These are phyloP conservation scores for Idris sp. DNA, from an alignment of 1,140 invertebrate genomes.

Conservation along the genomic window DNA sequence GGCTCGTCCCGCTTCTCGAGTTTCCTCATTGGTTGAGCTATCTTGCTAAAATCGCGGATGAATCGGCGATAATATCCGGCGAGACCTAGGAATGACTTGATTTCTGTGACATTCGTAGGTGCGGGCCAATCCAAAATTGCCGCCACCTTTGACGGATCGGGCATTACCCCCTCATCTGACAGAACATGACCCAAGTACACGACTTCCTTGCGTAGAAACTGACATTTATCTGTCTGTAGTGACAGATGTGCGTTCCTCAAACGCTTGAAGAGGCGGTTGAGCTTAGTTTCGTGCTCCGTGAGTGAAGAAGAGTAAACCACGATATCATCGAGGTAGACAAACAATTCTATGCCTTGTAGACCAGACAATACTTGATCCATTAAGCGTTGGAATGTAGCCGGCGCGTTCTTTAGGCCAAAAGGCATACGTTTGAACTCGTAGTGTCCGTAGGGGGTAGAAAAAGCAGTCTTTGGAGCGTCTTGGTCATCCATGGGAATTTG, in stretches of 20 bases:
- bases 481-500: not conserved
- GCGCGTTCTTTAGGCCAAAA: conserved; percentile 6
- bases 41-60: conserved; percentile 5
- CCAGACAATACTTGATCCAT: not conserved
- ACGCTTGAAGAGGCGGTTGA: not conserved
- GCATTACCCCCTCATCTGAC: conserved; percentile 2
- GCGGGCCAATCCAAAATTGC: conserved; percentile 3
- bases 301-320: conserved; percentile 6
- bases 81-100: conserved; percentile 12
- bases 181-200: conserved; percentile 8
- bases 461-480: not conserved
- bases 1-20: not conserved
- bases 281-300: not conserved
- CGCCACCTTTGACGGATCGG: conserved; percentile 1
- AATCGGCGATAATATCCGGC: conserved; percentile 17
- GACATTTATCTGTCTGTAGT: conserved; percentile 14
- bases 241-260: not conserved
- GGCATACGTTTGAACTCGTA: conserved; percentile 6
- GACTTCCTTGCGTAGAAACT: conserved; percentile 7
- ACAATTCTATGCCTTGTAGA: conserved; percentile 4
- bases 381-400: too few relatives aligned
- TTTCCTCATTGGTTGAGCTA: conserved; percentile 5
- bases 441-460: conserved; percentile 1
- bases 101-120: not conserved
- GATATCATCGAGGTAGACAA: conserved; percentile 12